Percentiles rank a stretch among this genome's conserved stretches.
These are phyloP conservation scores for Pteropus rufus DNA, from an alignment of 2,797 vertebrate genomes.

Conservation along the genomic window DNA sequence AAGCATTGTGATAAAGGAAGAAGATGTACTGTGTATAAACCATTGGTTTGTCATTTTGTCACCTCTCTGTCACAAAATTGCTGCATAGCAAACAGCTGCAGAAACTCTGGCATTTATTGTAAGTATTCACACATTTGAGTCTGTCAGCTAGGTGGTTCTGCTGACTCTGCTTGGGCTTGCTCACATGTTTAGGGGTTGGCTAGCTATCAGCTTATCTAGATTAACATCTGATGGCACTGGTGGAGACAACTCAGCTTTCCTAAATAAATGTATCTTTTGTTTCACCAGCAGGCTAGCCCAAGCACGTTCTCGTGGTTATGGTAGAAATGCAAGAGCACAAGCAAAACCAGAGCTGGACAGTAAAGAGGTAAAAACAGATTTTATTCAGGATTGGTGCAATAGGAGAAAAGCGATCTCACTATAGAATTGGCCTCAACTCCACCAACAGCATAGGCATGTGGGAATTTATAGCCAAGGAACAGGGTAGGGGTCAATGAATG, in stretches of 20 bases:
- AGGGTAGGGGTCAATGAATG: background rate
- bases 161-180: background rate
- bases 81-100: background rate
- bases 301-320: background rate
- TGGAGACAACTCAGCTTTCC: background rate
- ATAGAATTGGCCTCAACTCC: background rate
- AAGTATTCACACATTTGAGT: background rate
- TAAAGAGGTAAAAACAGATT: background rate
- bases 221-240: background rate
- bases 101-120: background rate
- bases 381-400: background rate
- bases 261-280: background rate
- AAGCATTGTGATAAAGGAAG: background rate
- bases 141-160: background rate
- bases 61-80: background rate
- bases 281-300: background rate
- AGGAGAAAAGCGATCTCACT: background rate
- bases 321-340: background rate
- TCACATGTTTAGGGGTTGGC: background rate
- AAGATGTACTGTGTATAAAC: background rate
- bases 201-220: background rate
- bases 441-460: background rate
- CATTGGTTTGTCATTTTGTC: background rate
- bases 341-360: background rate
- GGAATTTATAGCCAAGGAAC: background rate